Evolutionary conservation across 2,888 invertebrate genomes (phyloP).

Genomic region (Allacma fusca): DNA sequence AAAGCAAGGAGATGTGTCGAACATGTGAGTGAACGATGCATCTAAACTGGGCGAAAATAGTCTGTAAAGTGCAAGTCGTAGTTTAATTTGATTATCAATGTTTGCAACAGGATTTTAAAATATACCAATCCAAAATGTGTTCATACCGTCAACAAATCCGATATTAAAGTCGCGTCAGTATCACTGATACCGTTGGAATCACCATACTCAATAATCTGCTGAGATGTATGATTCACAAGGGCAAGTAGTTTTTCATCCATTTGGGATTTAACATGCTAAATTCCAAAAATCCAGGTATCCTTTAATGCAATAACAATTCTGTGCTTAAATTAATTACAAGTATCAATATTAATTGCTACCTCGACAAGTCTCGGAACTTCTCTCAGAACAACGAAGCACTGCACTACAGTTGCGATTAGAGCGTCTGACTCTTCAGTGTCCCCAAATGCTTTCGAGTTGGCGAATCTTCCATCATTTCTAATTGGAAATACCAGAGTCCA

Average conservation of each 20-base stretch:
- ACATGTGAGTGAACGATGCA: conserved; percentile 81
- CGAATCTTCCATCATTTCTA: too few species aligned
- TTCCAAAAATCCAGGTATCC: conserved; percentile 24
- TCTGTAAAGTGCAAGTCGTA: conserved; percentile 66
- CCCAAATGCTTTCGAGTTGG: conserved; percentile 3
- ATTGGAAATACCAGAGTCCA: too few species aligned
- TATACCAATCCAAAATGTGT: not conserved
- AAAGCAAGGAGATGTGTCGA: conserved; percentile 72
- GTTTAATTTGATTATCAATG: too few species aligned
- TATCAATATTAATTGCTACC: too few species aligned
- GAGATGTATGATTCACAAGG: conserved; percentile 81
- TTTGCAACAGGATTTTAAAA: not conserved
- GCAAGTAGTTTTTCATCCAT: conserved; percentile 83
- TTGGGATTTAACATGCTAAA: conserved; percentile 79
- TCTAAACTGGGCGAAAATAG: conserved; percentile 83
- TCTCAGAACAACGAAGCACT: conserved; percentile 83
- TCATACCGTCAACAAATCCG: conserved; percentile 47
- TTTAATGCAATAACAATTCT: too few species aligned
- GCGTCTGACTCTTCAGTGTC: conserved; percentile 72
- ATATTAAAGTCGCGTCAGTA: conserved; percentile 51
- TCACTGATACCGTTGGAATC: conserved; percentile 61
- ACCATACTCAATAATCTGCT: conserved; percentile 74
- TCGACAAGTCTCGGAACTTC: conserved; percentile 87
- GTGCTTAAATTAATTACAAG: too few species aligned
- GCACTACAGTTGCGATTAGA: conserved; percentile 79